phyloP scores from a whole-genome alignment of 2,888 invertebrate genomes.

The Galerucella pusilla region DNA sequence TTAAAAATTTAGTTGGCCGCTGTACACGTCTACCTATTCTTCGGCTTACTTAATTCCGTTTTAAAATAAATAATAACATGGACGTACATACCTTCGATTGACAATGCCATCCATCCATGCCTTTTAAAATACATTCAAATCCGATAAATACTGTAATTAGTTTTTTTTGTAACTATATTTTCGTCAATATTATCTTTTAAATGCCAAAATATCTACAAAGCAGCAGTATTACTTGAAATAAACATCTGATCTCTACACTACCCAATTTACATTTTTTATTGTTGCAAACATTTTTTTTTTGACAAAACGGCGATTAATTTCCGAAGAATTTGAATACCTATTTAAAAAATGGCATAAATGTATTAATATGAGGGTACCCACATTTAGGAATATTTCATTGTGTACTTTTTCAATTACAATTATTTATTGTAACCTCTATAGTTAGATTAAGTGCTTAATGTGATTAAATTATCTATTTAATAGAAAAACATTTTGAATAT shows the following conservation, averaged over 20 bases:
- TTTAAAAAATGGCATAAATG: not conserved
- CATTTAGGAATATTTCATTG: not conserved
- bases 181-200: not conserved
- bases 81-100: conserved; percentile 6
- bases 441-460: not conserved
- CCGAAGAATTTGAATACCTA: not conserved
- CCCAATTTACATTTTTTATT: not conserved
- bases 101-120: not conserved
- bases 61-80: conserved; percentile 2
- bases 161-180: not conserved
- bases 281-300: not conserved
- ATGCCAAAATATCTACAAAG: not conserved
- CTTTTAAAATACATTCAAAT: not conserved
- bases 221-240: not conserved
- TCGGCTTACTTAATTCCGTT: conserved; percentile 31
- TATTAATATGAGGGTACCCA: not conserved
- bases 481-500: not conserved
- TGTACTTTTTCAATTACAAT: not conserved
- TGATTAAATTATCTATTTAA: not conserved
- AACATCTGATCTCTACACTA: not conserved
- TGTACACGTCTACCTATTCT: conserved; percentile 47
- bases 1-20: conserved; percentile 42
- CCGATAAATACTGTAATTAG: not conserved
- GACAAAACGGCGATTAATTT: not conserved
- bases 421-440: not conserved